A percentile compares a stretch with the other conserved stretches of the same genome.
Conservation (phyloP, 2,113 vertebrate genomes). For the Mesitornis unicolor region DNA sequence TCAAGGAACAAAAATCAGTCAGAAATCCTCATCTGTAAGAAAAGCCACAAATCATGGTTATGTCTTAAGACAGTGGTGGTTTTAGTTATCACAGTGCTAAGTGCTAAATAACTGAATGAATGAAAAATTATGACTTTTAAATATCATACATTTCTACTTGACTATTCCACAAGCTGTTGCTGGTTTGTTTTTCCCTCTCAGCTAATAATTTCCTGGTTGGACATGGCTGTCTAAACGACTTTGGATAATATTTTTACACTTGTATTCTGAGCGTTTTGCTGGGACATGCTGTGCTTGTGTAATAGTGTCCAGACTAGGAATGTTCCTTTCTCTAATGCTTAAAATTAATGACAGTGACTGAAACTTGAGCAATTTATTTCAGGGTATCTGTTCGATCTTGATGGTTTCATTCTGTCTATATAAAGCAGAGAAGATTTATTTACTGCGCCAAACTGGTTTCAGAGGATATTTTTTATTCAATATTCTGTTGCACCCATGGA, state of each 20-base stretch:
- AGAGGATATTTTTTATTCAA: neutral
- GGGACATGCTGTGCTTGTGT: neutral
- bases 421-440: neutral
- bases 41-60: neutral
- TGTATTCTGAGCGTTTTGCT: neutral
- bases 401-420: neutral
- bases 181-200: neutral
- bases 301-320: neutral
- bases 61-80: neutral
- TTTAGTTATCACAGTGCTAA: fast-evolving
- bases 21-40: neutral
- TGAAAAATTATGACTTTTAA: neutral
- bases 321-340: neutral
- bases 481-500: neutral
- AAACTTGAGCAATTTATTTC: neutral
- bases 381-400: neutral
- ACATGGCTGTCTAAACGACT: neutral
- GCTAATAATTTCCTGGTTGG: neutral
- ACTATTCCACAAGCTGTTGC: neutral
- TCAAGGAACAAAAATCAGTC: neutral
- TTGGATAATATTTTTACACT: neutral
- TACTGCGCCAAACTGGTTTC: neutral
- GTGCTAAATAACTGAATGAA: neutral
- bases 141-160: neutral
- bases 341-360: neutral